Percentiles rank a stretch among this genome's conserved stretches.
Conservation (phyloP, 2,888 invertebrate species). For the Drosophila pseudotakahashii region DNA sequence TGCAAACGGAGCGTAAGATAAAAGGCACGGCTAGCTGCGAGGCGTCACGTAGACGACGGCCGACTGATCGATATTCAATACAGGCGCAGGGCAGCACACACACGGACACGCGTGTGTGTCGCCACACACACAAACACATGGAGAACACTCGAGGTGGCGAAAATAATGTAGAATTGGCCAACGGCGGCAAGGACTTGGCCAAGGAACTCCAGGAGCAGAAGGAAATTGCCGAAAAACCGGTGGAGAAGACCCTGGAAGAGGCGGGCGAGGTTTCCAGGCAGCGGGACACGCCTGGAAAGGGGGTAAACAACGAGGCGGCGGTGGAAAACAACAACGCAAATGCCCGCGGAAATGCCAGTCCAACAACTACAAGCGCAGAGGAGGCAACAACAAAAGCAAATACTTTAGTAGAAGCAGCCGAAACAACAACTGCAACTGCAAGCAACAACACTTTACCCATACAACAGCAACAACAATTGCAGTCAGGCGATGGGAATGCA, state of each 20-base stretch:
- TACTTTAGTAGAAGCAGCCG: constrained; percentile 12
- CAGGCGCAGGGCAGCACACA: constrained; percentile 59
- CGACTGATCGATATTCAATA: constrained; percentile 52
- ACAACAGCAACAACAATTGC: constrained; percentile 21
- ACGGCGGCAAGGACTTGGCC: constrained; percentile 15
- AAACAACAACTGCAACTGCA: constrained; percentile 38
- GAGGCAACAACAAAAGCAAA: constrained; percentile 4
- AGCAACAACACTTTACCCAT: constrained; percentile 28
- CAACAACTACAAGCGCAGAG: constrained; percentile 23
- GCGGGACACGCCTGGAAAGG: constrained; percentile 32
- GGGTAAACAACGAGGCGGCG: constrained; percentile 37
- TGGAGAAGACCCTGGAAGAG: not conserved
- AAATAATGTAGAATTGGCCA: constrained; percentile 58
- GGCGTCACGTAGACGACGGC: constrained; percentile 76
- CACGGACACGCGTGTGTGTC: constrained; percentile 12
- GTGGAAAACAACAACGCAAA: constrained; percentile 52
- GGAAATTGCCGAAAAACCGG: constrained; percentile 25
- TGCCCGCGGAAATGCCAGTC: constrained; percentile 45
- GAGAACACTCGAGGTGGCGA: constrained; percentile 60
- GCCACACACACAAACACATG: constrained; percentile 50
- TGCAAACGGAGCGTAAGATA: constrained; percentile 52
- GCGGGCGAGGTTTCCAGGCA: constrained; percentile 15
- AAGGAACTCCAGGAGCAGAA: constrained; percentile 18
- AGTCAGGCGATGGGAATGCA: constrained; percentile 57
- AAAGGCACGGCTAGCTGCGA: constrained; percentile 62